Evolutionary conservation across 2,888 invertebrate genomes (phyloP), one percentile per base, ranked within the genome.

Genomic region (Nemotelus pantherinus): DNA sequence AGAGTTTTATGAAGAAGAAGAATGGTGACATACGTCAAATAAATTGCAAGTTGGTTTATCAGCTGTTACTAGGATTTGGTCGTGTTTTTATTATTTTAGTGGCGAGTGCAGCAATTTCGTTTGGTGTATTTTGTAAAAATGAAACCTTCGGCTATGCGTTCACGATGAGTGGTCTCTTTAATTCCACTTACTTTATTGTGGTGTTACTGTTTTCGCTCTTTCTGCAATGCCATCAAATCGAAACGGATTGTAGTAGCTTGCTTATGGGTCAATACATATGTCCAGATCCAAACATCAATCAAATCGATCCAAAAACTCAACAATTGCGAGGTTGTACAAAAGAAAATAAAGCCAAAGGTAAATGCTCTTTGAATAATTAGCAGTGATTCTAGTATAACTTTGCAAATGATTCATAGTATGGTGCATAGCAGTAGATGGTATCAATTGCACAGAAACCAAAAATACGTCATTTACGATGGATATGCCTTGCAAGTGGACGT

Each of bases 401-500:
- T 10, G 10, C 5, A 10, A 9, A 63, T 74, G 39, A 5, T 44
- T 75, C 44, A 7, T 86, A 94, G 95, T 96, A 53, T 88, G 90
- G 83, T 98, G 98, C 86, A 89, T 93, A 83, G 94, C 95, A 65
- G 95, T 94, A 2, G 93, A 94, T 80, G 93, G 93, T 6, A 91
- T 98, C 71, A 91, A 91, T 79, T 98, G 98, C 85, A 89, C 90
- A 82, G 93, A 93, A 86, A 92, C 93, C 0, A 92, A 92, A 76
- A 94, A 93, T 85, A 91, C 92, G 50, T 93, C 93, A 25, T 98
- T 98, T 86, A 91, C 90, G 75, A 93, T 89, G 83, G 93, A 95
- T 82, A 89, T 96, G 82, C 93, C 95, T 7, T 98, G 98, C 87
- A 94, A 94, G 89, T 98, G 96, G 95, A 98, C 97, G 95, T 96